Evolutionary conservation across 2,888 invertebrate genomes (phyloP).

Genomic region (Lamproptera curius): DNA sequence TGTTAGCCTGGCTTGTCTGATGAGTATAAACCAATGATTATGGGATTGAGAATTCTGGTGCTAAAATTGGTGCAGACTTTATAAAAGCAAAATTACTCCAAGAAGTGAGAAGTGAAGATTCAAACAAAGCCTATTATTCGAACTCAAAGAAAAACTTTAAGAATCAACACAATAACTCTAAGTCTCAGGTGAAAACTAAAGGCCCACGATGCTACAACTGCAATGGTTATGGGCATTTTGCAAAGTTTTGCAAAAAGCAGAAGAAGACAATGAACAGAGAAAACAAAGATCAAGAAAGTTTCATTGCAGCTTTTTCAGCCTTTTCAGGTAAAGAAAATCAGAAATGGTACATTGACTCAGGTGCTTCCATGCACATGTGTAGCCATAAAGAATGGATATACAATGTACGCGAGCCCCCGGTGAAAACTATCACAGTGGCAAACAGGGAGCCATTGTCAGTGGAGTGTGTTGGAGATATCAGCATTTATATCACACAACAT

Average conservation of each 20-base stretch:
- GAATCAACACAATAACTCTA: slow-evolving; percentile 32
- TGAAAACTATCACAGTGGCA: slow-evolving; percentile 26
- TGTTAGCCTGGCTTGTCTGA: too few species aligned
- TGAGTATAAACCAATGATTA: slow-evolving; percentile 26
- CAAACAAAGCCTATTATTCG: neutral
- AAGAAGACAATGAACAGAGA: neutral
- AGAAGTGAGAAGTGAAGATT: neutral
- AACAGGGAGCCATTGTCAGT: slow-evolving; percentile 26
- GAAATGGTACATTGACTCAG: slow-evolving; percentile 26
- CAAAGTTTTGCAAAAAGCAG: neutral
- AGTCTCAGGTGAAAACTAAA: slow-evolving; percentile 42
- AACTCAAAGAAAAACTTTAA: neutral
- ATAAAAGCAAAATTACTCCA: slow-evolving; percentile 2
- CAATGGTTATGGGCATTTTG: slow-evolving; percentile 12
- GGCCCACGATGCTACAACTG: slow-evolving; percentile 16
- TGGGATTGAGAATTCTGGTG: slow-evolving; percentile 21
- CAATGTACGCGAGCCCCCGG: slow-evolving; percentile 14
- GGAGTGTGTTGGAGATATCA: slow-evolving; percentile 15
- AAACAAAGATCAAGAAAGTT: slow-evolving; percentile 20
- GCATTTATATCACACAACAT: slow-evolving; percentile 9
- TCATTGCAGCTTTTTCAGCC: slow-evolving; percentile 28
- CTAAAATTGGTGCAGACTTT: neutral
- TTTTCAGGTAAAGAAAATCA: neutral
- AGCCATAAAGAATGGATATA: slow-evolving; percentile 16
- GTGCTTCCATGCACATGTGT: slow-evolving; percentile 26